Evolutionary conservation across 2,797 vertebrate genomes (phyloP).

Genomic region (Pelodytes ibericus): DNA sequence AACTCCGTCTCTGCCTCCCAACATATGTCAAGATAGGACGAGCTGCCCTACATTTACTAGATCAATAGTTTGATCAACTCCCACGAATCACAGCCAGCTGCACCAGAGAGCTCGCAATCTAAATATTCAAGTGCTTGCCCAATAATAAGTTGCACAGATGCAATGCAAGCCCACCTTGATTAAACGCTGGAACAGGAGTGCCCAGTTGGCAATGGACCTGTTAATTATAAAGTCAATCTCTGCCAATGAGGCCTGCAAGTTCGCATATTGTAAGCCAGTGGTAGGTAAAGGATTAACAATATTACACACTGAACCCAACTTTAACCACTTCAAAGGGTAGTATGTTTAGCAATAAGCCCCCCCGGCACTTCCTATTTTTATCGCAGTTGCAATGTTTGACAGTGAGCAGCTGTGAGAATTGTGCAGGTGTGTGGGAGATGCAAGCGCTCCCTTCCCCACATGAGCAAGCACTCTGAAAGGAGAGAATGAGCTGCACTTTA

Average conservation of each 20-base stretch:
- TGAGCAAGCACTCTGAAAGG: constrained; percentile 27
- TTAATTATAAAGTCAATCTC: background rate
- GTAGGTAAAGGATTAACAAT: constrained; percentile 17
- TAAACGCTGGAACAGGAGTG: background rate
- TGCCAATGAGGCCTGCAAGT: background rate
- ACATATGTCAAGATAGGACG: too few relatives aligned
- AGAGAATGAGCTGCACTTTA: constrained; percentile 35
- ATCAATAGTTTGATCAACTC: too few relatives aligned
- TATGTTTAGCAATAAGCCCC: constrained; percentile 35
- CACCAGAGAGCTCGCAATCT: constrained; percentile 4
- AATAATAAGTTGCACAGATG: background rate
- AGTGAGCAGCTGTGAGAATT: constrained; percentile 36
- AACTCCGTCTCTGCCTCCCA: too few relatives aligned
- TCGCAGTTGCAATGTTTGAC: constrained; percentile 19
- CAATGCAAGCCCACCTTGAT: background rate
- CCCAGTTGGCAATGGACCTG: background rate
- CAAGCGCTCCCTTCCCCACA: constrained; percentile 40
- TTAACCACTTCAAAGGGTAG: constrained; percentile 41
- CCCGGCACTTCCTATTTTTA: constrained; percentile 42
- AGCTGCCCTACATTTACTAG: too few relatives aligned
- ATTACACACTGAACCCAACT: background rate
- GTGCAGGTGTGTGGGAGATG: constrained; percentile 50
- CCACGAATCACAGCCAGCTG: background rate
- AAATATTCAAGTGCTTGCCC: background rate
- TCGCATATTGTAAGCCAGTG: background rate